Evolutionary conservation across 1,140 invertebrate species (phyloP).

Genomic region (Stratiolaelaps scimitus): DNA sequence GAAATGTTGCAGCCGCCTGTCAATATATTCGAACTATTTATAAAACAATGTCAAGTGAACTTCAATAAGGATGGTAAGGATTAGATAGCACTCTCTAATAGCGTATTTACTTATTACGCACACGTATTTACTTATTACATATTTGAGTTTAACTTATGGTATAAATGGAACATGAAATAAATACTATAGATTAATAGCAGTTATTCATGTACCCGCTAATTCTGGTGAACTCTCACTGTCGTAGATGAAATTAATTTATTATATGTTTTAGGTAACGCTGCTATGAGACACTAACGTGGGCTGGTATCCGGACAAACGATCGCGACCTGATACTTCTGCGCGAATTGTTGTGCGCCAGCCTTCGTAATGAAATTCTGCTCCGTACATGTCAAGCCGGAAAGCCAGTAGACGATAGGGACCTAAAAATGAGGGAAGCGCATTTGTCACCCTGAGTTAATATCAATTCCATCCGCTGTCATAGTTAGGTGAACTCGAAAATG

Average conservation of each 20-base stretch:
- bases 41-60: constrained; percentile 20
- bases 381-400: constrained; percentile 83
- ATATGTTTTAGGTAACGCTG: too few species aligned
- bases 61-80: too few species aligned
- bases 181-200: too few species aligned
- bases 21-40: constrained; percentile 30
- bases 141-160: not conserved
- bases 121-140: not conserved
- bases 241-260: too few species aligned
- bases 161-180: too few species aligned
- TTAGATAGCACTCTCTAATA: too few species aligned
- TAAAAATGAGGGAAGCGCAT: too few species aligned
- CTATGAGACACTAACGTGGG: too few species aligned
- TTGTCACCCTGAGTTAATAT: too few species aligned
- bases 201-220: too few species aligned
- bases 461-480: constrained; percentile 47
- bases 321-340: constrained; percentile 63
- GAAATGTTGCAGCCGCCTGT: constrained; percentile 63
- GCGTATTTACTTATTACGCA: not conserved
- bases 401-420: constrained; percentile 76
- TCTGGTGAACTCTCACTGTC: too few species aligned
- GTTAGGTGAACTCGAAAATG: too few species aligned
- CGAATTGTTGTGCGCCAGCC: constrained; percentile 75
- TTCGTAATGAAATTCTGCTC: constrained; percentile 95
- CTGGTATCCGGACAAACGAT: constrained; percentile 91